Evolutionary conservation across 2,888 invertebrate genomes (phyloP), one percentile per base, ranked within the genome.

Genomic region (Philaethria dido): DNA sequence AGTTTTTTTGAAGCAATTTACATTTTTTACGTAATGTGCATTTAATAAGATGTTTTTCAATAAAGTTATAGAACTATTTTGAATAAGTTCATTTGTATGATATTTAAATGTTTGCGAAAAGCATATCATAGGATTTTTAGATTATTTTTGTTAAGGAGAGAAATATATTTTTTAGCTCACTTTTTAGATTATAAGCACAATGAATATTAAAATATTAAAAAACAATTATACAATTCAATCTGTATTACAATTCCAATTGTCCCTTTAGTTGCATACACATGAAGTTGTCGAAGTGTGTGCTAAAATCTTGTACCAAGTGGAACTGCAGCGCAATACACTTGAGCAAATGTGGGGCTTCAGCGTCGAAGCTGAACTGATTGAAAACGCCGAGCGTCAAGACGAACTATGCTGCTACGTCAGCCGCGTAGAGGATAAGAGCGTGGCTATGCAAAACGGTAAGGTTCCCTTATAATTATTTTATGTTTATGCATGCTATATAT

Each of bases 291-390:
- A 99, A 93, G 98, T 99, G 60, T 98, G 98, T 88, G 97, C 98
- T 80, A 99, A 99, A 94, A 97, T 98, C 82, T 94, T 99, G 74
- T 99, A 99, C 91, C 98, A 99, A 94, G 98, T 99, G 77, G 98
- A 99, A 87, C 93, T 99, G 81, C 96, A 97, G 79, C 94, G 99
- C 71, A 96, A 95, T 74, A 97, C 97, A 11, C 93, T 98, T 79
- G 98, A 98, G 80, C 97, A 98, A 87, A 98, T 98, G 97, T 99
- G 99, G 97, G 99, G 99, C 77, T 98, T 99, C 93, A 98, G 98
- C 73, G 98, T 99, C 62, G 99, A 99, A 89, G 99, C 99, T 3
- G 99, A 99, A 90, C 94, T 99, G 68, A 98, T 98, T 72, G 98
- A 99, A 87, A 99, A 99, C 88, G 96, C 98, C 11, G 99, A 99